Percentiles rank a stretch among this genome's conserved stretches.
Evolutionary conservation across 2,888 invertebrate species (phyloP).

Genomic region (Nemotelus nigrinus): DNA sequence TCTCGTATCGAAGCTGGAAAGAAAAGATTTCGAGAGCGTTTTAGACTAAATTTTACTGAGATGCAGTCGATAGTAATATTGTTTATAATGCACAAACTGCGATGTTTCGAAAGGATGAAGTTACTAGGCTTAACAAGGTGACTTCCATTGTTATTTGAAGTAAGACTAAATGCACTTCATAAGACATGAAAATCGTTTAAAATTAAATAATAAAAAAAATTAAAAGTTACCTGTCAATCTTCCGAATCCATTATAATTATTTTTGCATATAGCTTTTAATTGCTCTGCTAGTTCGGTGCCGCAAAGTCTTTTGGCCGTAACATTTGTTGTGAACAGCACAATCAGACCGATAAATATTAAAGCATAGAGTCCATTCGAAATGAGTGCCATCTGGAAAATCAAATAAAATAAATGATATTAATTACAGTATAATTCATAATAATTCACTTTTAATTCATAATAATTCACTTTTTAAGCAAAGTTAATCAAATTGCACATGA

Average conservation of each 20-base stretch:
- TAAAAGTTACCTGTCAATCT: slow-evolving; percentile 11
- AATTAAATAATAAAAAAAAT: neutral
- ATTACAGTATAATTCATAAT: neutral
- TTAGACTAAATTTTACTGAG: too few species aligned
- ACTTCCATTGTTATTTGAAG: neutral
- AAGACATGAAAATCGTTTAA: neutral
- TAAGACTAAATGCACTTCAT: neutral
- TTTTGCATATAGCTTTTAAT: slow-evolving; percentile 21
- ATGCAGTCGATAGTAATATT: too few species aligned
- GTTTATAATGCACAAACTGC: neutral
- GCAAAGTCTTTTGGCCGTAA: slow-evolving; percentile 17
- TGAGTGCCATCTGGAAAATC: slow-evolving; percentile 31
- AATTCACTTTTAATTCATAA: neutral
- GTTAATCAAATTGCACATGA: too few species aligned
- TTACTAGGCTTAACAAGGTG: too few species aligned
- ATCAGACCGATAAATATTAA: slow-evolving; percentile 23
- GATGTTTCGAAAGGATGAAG: neutral
- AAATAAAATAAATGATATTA: neutral
- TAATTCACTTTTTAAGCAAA: too few species aligned
- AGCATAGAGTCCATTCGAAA: neutral
- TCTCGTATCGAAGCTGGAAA: neutral
- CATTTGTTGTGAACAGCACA: neutral
- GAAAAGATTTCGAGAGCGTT: neutral
- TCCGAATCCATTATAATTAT: slow-evolving; percentile 31
- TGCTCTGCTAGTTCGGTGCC: slow-evolving; percentile 28